Conservation (phyloP, 2,797 vertebrate species). For the Oceanodroma leucorhoa region DNA sequence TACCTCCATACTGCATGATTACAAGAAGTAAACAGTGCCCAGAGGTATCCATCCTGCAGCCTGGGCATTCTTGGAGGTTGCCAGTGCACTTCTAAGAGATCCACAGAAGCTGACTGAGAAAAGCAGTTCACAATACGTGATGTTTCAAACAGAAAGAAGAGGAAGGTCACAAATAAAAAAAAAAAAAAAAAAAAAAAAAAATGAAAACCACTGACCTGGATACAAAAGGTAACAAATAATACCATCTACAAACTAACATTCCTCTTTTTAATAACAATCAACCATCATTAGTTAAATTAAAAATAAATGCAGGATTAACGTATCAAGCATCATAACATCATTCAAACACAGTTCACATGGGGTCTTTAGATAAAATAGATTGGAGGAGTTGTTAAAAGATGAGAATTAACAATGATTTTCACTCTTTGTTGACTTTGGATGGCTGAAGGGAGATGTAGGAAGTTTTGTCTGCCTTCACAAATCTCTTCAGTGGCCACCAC, state of each 20-base stretch:
- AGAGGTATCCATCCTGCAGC: not conserved
- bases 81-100: not conserved
- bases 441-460: not conserved
- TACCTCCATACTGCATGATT: not conserved
- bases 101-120: not conserved
- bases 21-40: not conserved
- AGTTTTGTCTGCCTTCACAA: not conserved
- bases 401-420: not conserved
- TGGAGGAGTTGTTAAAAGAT: not conserved
- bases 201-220: not conserved
- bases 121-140: not conserved
- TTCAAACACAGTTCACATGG: not conserved
- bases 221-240: not conserved
- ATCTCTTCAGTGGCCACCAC: not conserved
- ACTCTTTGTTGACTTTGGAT: not conserved
- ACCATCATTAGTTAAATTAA: constrained; percentile 32
- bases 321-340: not conserved
- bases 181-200: not conserved
- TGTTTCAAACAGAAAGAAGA: not conserved
- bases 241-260: not conserved
- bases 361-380: not conserved
- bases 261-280: constrained; percentile 27
- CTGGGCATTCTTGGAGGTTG: not conserved
- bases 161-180: not conserved
- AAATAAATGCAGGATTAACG: constrained; percentile 45